These are phyloP conservation scores for Germaria angustata DNA, from an alignment of 2,888 invertebrate genomes.

Conservation along the genomic window DNA sequence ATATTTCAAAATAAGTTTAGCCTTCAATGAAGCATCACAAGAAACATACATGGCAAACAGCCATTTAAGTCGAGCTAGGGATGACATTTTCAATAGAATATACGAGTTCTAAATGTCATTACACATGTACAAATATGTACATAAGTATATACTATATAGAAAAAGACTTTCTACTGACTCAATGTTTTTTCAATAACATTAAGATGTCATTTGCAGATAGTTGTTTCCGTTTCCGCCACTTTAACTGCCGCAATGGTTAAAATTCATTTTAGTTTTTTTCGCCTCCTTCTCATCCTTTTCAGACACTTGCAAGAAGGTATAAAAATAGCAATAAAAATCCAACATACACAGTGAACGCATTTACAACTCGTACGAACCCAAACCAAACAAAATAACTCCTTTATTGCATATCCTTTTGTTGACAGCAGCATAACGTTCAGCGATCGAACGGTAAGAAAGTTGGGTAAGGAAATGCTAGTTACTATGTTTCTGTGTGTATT, in stretches of 20 bases:
- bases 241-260: conserved; percentile 65
- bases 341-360: conserved; percentile 8
- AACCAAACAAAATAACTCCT: conserved; percentile 57
- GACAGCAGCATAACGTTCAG: conserved; percentile 41
- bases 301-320: conserved; percentile 21
- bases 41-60: conserved; percentile 38
- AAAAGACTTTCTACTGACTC: conserved; percentile 63
- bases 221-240: conserved; percentile 67
- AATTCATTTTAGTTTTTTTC: conserved; percentile 47
- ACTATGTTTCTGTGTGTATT: not conserved
- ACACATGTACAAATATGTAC: not conserved
- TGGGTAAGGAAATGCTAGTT: conserved; percentile 23
- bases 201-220: conserved; percentile 69
- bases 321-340: conserved; percentile 47
- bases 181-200: conserved; percentile 69
- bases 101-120: conserved; percentile 60
- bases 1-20: conserved; percentile 41
- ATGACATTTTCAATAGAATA: conserved; percentile 37
- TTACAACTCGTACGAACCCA: conserved; percentile 8
- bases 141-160: not conserved
- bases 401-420: conserved; percentile 63
- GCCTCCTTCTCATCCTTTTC: not conserved
- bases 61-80: conserved; percentile 20
- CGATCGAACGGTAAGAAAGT: conserved; percentile 28
- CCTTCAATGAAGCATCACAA: conserved; percentile 18